Percentiles rank a stretch among this genome's conserved stretches.
These are phyloP conservation scores for Drosophila watanabei DNA, from an alignment of 1,140 invertebrate species.

Conservation along the genomic window DNA sequence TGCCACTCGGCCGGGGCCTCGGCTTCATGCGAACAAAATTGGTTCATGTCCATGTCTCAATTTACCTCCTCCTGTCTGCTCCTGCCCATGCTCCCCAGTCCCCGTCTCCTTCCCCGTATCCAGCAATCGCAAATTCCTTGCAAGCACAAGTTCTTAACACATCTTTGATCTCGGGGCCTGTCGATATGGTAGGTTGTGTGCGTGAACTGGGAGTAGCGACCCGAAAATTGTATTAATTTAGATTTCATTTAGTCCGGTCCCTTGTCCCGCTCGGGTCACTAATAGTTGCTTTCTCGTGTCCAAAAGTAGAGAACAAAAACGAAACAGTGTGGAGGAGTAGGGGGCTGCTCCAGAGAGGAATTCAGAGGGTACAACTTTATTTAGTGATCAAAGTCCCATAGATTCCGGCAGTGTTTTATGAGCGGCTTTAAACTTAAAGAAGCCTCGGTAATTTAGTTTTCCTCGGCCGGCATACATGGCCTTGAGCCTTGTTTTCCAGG, in stretches of 20 bases:
- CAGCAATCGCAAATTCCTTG: constrained; percentile 53
- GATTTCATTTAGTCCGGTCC: constrained; percentile 70
- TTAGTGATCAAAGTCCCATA: constrained; percentile 64
- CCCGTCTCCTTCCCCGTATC: neutral
- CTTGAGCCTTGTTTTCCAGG: constrained; percentile 67
- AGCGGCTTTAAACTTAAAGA: constrained; percentile 57
- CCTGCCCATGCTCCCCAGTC: neutral
- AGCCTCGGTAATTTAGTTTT: constrained; percentile 12
- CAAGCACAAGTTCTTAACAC: constrained; percentile 49
- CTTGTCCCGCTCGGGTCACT: constrained; percentile 43
- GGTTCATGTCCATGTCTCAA: constrained; percentile 64
- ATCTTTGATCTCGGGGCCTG: constrained; percentile 74
- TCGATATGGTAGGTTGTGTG: constrained; percentile 53
- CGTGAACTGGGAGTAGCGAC: constrained; percentile 39
- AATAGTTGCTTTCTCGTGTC: constrained; percentile 43
- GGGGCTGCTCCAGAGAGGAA: neutral
- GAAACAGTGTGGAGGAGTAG: neutral
- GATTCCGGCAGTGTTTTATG: constrained; percentile 16
- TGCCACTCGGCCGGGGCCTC: constrained; percentile 26
- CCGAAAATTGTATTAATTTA: constrained; percentile 80
- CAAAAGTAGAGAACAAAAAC: constrained; percentile 13
- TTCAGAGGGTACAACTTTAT: constrained; percentile 33
- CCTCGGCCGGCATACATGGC: constrained; percentile 35
- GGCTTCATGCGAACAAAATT: constrained; percentile 47
- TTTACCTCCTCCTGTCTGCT: constrained; percentile 4